These are phyloP conservation scores for Coptotermes formosanus DNA, from an alignment of 1,140 invertebrate genomes.

Conservation along the genomic window DNA sequence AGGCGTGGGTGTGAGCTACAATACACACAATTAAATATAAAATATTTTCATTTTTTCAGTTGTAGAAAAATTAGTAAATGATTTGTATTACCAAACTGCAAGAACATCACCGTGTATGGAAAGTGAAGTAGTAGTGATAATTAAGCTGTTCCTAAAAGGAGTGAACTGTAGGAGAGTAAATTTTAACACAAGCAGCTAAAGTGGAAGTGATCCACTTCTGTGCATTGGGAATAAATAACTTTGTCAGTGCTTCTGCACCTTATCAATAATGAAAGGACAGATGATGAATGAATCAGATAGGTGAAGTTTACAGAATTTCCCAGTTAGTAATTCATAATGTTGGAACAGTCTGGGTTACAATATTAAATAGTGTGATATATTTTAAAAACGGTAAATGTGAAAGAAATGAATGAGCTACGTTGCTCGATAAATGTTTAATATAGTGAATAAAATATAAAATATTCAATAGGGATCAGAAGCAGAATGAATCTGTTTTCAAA, in stretches of 20 bases:
- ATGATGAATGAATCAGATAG: background rate
- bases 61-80: no score
- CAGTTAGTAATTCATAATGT: background rate
- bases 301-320: background rate
- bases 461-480: conserved; percentile 22
- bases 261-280: background rate
- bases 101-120: no score
- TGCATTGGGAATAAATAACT: background rate
- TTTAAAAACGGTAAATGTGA: background rate
- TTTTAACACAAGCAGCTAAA: conserved; percentile 5
- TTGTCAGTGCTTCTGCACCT: background rate
- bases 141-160: background rate
- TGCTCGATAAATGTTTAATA: conserved; percentile 24
- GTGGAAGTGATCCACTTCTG: background rate
- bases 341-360: conserved; percentile 10
- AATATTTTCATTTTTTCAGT: no score
- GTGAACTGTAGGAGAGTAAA: background rate
- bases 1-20: no score
- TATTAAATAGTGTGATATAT: conserved; percentile 26
- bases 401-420: background rate
- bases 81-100: no score
- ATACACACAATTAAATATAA: no score
- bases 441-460: background rate
- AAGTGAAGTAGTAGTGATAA: background rate
- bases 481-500: conserved; percentile 20